Evolutionary conservation across 2,797 vertebrate genomes (phyloP), one percentile per base, ranked within the genome.

Genomic region (Sebastiscus albofasciatus): DNA sequence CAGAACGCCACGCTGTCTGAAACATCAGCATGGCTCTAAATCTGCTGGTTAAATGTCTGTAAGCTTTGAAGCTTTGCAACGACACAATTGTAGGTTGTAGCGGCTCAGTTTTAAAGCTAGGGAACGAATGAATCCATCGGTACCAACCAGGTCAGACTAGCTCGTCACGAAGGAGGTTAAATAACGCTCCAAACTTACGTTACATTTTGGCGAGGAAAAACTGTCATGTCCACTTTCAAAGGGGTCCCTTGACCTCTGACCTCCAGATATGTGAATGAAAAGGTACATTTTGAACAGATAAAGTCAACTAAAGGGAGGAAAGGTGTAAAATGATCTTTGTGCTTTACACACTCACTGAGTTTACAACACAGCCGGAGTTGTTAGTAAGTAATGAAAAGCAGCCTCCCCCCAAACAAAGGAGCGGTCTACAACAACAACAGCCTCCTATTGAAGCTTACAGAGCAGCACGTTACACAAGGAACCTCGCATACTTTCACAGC

Each of bases 401-500:
- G 69, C 69, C 61, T 46, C 55, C 65, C 18, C 46, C 22, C 52
- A 79, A 80, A 87, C 72, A 87, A 78, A 84, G 62, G 46, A 67
- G 67, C 33, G 22, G 83, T 72, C 67, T 42, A 55, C 77, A 80
- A 70, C 55, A 80, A 70, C 55, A 82, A 84, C 79, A 76, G 71
- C 20, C 55, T 78, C 58, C 77, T 39, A 52, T 67, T 83, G 84
- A 74, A 67, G 60, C 79, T 80, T 80, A 18, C 62, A 71, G 79
- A 86, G 84, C 18, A 81, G 73, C 67, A 66, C 24, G 13, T 66
- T 79, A 49, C 81, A 64, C 80, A 61, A 65, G 80, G 72, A 82
- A 76, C 56, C 56, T 29, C 2, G 65, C 79, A 86, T 75, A 62
- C 70, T 84, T 89, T 87, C 80, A 84, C 85, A 75, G 85, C 22